These are phyloP conservation scores for Galaxias olidus DNA, from an alignment of 2,797 vertebrate genomes.

Conservation along the genomic window DNA sequence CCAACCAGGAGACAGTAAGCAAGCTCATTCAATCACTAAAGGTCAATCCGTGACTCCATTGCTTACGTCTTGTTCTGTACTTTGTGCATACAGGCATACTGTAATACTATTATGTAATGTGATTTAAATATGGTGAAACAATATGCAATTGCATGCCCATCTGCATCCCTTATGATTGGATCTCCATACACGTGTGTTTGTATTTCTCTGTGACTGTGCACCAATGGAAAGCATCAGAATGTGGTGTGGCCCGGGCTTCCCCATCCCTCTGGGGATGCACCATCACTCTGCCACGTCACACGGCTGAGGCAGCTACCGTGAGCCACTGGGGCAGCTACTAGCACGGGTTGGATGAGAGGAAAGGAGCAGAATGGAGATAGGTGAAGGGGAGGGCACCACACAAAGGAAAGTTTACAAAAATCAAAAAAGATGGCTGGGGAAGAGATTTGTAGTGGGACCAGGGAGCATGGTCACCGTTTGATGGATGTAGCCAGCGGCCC, in stretches of 20 bases:
- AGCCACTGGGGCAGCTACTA: conserved; percentile 15
- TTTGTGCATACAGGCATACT: no score
- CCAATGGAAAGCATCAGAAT: conserved; percentile 54
- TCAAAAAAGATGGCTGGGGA: no score
- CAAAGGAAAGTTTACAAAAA: no score
- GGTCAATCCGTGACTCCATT: no score
- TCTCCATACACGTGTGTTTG: conserved; percentile 25
- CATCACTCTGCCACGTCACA: conserved; percentile 35
- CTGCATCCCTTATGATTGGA: conserved; percentile 6
- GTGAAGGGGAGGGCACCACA: not conserved
- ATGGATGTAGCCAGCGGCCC: no score
- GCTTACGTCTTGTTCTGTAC: no score
- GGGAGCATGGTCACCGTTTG: no score
- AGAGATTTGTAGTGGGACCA: no score
- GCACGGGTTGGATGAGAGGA: conserved; percentile 24
- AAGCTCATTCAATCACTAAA: not conserved
- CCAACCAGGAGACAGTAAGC: conserved; percentile 12
- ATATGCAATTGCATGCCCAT: not conserved
- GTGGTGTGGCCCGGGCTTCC: conserved; percentile 31
- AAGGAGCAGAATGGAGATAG: no score
- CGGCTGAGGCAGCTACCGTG: conserved; percentile 1
- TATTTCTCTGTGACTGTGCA: conserved; percentile 52
- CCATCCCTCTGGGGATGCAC: conserved; percentile 21
- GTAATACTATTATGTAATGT: no score
- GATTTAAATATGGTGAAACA: conserved; percentile 36